Evolutionary conservation across 2,113 vertebrate species (phyloP).

Genomic region (Tetrax tetrax): DNA sequence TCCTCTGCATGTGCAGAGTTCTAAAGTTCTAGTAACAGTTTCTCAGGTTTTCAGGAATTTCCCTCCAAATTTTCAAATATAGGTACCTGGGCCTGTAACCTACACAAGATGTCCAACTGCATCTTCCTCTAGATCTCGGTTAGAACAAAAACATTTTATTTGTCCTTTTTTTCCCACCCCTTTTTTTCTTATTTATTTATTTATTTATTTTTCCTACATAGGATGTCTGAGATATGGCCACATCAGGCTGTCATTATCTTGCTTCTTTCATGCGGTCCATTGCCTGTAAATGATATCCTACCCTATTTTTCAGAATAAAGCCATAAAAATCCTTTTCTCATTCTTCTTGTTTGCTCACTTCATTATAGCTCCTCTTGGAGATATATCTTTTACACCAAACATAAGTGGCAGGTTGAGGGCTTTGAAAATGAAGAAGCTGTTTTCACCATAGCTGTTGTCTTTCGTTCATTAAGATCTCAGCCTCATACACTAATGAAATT

Average conservation of each 20-base stretch:
- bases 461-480: neutral
- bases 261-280: neutral
- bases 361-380: neutral
- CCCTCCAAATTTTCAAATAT: neutral
- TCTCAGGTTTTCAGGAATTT: neutral
- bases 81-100: neutral
- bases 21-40: neutral
- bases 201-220: neutral
- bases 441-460: neutral
- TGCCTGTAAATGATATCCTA: neutral
- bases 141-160: neutral
- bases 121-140: neutral
- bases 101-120: neutral
- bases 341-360: neutral
- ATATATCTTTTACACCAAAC: neutral
- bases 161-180: neutral
- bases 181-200: too few species aligned
- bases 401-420: neutral
- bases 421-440: neutral
- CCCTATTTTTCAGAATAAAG: neutral
- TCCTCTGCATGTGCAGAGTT: neutral
- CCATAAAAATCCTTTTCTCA: neutral
- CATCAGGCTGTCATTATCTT: neutral
- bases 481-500: neutral
- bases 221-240: neutral